A percentile compares a stretch with the other conserved stretches of the same genome.
These are phyloP conservation scores for Andrena camellia DNA, from an alignment of 2,888 invertebrate genomes.

Conservation along the genomic window DNA sequence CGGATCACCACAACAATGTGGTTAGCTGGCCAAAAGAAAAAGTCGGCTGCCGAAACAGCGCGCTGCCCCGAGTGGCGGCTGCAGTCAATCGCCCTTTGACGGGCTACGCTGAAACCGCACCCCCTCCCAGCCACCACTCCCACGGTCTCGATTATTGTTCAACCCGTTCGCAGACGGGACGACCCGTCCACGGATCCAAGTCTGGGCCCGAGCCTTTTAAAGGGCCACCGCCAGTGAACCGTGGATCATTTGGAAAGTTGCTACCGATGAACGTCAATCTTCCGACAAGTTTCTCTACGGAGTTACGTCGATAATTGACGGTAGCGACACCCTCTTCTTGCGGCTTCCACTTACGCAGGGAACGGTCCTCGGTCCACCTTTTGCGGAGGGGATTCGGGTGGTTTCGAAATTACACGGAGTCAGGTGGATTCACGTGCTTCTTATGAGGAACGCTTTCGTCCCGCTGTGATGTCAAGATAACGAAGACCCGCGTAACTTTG, in stretches of 20 bases:
- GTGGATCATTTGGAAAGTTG: conserved; percentile 24
- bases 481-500: too few relatives aligned
- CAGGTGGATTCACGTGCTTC: too few relatives aligned
- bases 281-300: conserved; percentile 20
- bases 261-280: conserved; percentile 22
- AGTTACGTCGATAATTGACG: conserved; percentile 14
- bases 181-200: conserved; percentile 3
- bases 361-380: conserved; percentile 1
- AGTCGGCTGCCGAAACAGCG: conserved; percentile 56
- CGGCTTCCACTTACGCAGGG: not conserved
- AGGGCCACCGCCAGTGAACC: conserved; percentile 14
- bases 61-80: conserved; percentile 42
- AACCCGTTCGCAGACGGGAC: conserved; percentile 35
- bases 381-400: not conserved
- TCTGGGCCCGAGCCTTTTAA: conserved; percentile 11
- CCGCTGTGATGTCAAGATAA: too few relatives aligned
- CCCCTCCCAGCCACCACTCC: conserved; percentile 45
- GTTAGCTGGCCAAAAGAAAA: conserved; percentile 58
- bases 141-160: conserved; percentile 48
- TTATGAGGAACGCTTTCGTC: too few relatives aligned
- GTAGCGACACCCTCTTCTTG: not conserved
- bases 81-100: conserved; percentile 55
- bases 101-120: conserved; percentile 55
- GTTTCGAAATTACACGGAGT: not conserved
- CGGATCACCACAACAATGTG: conserved; percentile 68